Conservation (phyloP, 2,888 invertebrate species). For the Alentia gelatinosa region DNA sequence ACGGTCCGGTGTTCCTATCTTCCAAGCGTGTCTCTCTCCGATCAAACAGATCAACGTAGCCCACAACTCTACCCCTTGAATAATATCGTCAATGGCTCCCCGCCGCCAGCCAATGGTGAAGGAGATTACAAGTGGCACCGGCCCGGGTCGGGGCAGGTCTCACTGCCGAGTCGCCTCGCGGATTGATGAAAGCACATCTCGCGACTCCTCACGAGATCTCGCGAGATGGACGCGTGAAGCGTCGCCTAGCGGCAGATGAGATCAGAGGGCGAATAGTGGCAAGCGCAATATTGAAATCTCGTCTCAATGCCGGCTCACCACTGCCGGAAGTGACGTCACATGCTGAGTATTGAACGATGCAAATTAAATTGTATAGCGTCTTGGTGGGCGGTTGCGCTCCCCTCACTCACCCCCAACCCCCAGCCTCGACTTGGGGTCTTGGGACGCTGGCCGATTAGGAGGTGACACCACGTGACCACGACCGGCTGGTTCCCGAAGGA, state of each 20-base stretch:
- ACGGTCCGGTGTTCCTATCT: background rate
- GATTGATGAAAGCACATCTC: constrained; percentile 27
- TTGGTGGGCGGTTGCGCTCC: background rate
- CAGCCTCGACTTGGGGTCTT: background rate
- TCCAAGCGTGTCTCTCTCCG: background rate
- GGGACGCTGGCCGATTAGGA: background rate
- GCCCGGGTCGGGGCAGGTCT: background rate
- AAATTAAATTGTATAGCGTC: background rate
- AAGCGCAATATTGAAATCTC: constrained; percentile 39
- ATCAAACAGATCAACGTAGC: background rate
- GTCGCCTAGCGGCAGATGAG: background rate
- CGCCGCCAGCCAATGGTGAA: background rate
- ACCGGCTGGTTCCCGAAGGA: background rate
- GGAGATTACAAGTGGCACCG: constrained; percentile 27
- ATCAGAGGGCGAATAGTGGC: background rate
- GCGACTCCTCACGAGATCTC: constrained; percentile 2
- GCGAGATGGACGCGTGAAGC: background rate
- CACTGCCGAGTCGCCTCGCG: background rate
- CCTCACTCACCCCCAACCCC: background rate
- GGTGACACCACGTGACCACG: background rate
- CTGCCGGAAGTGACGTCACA: constrained; percentile 11
- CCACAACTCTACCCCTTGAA: background rate
- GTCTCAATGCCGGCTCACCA: background rate
- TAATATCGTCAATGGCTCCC: constrained; percentile 9
- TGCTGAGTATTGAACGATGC: background rate